These are phyloP conservation scores for Homarus americanus DNA, from an alignment of 1,140 invertebrate genomes.

Conservation along the genomic window DNA sequence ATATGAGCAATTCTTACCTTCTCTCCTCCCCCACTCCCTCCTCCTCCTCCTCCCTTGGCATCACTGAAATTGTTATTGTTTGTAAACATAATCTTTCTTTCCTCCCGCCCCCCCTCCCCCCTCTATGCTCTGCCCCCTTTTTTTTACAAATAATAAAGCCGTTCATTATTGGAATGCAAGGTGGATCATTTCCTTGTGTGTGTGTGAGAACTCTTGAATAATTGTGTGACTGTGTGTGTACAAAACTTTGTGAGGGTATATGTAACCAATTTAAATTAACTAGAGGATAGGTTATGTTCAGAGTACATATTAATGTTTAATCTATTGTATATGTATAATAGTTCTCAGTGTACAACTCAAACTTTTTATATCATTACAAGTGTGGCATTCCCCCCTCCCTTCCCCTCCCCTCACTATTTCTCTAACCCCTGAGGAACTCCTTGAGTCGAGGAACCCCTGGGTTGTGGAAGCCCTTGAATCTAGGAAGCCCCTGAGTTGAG, in stretches of 20 bases:
- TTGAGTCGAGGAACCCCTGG: neutral
- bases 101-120: neutral
- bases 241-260: slow-evolving; percentile 54
- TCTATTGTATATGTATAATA: slow-evolving; percentile 72
- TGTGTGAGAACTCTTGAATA: slow-evolving; percentile 28
- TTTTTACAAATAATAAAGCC: neutral
- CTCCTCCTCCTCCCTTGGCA: neutral
- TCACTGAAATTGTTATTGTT: slow-evolving; percentile 10
- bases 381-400: slow-evolving; percentile 36
- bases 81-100: neutral
- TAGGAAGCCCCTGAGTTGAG: neutral
- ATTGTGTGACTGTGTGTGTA: slow-evolving; percentile 52
- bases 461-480: neutral
- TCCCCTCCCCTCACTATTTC: slow-evolving; percentile 19
- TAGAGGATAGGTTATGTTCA: slow-evolving; percentile 66
- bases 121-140: neutral
- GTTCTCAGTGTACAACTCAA: slow-evolving; percentile 70
- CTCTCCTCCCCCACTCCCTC: neutral
- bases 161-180: neutral
- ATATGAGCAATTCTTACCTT: neutral
- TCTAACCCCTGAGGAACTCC: neutral
- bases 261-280: slow-evolving; percentile 63
- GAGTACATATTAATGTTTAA: slow-evolving; percentile 71
- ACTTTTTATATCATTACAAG: slow-evolving; percentile 53
- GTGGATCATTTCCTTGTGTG: neutral